Evolutionary conservation across 1,140 invertebrate genomes (phyloP).

Genomic region (Heliconius melpomene): DNA sequence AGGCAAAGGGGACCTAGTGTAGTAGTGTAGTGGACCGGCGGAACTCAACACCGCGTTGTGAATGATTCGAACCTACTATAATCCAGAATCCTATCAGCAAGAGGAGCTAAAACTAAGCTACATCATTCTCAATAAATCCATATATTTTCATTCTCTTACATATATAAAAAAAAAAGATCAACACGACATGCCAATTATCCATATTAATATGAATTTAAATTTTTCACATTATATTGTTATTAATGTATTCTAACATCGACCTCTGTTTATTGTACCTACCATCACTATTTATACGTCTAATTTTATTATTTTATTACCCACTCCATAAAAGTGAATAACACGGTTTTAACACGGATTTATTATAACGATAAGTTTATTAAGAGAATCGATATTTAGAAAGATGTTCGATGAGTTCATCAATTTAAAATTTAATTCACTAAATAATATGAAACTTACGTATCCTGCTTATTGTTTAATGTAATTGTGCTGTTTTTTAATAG

Average conservation of each 20-base stretch:
- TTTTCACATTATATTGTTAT: background rate
- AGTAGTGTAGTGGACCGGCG: too few species aligned
- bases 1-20: too few species aligned
- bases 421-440: slow-evolving; percentile 50
- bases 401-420: slow-evolving; percentile 72
- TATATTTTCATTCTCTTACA: too few species aligned
- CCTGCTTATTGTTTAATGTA: background rate
- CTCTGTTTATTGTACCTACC: slow-evolving; percentile 9
- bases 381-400: slow-evolving; percentile 28
- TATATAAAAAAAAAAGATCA: background rate
- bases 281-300: slow-evolving; percentile 40
- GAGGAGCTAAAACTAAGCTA: too few species aligned
- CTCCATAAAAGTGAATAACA: slow-evolving; percentile 46
- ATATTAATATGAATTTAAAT: background rate
- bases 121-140: too few species aligned
- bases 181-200: slow-evolving; percentile 60
- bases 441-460: background rate
- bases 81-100: too few species aligned
- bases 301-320: slow-evolving; percentile 47
- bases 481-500: background rate
- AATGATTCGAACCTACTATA: too few species aligned
- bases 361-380: slow-evolving; percentile 33
- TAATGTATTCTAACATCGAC: background rate
- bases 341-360: slow-evolving; percentile 49
- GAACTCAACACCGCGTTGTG: too few species aligned